These are phyloP conservation scores for Ciconia maguari DNA, from an alignment of 2,113 vertebrate genomes.

Conservation along the genomic window DNA sequence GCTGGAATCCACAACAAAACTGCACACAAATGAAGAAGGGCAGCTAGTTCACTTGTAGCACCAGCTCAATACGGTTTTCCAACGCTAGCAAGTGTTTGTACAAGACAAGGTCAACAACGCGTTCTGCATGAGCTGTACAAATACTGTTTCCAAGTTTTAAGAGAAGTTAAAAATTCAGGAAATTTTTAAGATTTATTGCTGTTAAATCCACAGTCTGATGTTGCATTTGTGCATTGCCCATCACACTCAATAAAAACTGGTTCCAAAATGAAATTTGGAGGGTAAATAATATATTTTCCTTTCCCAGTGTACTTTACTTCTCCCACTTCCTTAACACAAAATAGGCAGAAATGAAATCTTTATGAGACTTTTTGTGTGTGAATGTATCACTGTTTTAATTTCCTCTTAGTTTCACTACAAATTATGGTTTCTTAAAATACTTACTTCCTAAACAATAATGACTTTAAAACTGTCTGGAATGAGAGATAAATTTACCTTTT, in stretches of 20 bases:
- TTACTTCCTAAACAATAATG: neutral
- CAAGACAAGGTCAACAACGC: slow-evolving; percentile 41
- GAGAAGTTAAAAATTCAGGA: slow-evolving; percentile 22
- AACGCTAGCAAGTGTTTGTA: slow-evolving; percentile 26
- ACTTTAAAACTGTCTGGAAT: neutral
- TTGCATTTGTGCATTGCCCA: neutral
- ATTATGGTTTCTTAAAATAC: neutral
- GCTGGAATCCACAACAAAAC: neutral
- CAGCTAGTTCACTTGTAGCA: neutral
- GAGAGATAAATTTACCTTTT: neutral
- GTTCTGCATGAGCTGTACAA: neutral
- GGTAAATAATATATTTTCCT: slow-evolving; percentile 28
- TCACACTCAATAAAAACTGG: slow-evolving; percentile 35
- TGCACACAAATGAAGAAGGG: neutral
- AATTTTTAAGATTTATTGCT: neutral
- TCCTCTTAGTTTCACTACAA: neutral
- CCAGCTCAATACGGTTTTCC: neutral
- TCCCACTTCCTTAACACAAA: neutral
- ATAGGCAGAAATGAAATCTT: neutral
- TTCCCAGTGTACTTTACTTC: slow-evolving; percentile 6
- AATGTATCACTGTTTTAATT: neutral
- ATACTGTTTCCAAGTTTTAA: neutral
- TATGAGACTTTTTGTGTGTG: neutral
- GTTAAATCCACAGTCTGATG: slow-evolving; percentile 3
- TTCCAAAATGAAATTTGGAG: slow-evolving; percentile 41